Conservation (phyloP, 2,888 invertebrate genomes). For the Chromoteleia sp. region DNA sequence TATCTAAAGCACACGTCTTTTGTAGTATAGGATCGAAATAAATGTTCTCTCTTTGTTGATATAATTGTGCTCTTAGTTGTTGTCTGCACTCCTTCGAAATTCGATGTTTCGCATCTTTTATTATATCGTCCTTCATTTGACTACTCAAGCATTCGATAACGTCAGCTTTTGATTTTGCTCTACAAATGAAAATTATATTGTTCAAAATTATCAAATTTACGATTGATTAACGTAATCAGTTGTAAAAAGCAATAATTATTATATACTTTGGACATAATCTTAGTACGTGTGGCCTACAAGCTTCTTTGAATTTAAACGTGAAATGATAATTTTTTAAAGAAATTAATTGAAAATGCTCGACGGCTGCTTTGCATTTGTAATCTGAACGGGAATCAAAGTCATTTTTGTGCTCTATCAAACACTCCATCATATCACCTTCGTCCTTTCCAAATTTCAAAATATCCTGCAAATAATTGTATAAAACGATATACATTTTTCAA, state of each 20-base stretch:
- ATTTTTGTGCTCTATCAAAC: slow-evolving; percentile 96
- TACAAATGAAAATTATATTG: slow-evolving; percentile 77
- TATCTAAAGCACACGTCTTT: slow-evolving; percentile 92
- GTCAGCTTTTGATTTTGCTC: slow-evolving; percentile 91
- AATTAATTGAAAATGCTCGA: slow-evolving; percentile 98
- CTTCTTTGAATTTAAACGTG: slow-evolving; percentile 96
- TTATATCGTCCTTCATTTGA: slow-evolving; percentile 94
- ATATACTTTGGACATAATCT: slow-evolving; percentile 86
- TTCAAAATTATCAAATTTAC: too few relatives aligned
- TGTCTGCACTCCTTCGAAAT: slow-evolving; percentile 95
- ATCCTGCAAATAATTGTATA: slow-evolving; percentile 78
- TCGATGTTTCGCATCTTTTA: slow-evolving; percentile 89
- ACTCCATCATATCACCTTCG: slow-evolving; percentile 96
- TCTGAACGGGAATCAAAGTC: slow-evolving; percentile 92
- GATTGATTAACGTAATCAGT: too few relatives aligned
- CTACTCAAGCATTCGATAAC: slow-evolving; percentile 95
- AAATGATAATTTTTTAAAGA: slow-evolving; percentile 97
- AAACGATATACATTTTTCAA: background rate
- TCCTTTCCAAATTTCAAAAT: slow-evolving; percentile 90
- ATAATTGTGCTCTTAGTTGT: slow-evolving; percentile 95
- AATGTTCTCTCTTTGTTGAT: slow-evolving; percentile 96
- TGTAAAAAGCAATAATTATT: background rate
- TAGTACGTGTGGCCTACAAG: slow-evolving; percentile 93
- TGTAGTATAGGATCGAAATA: slow-evolving; percentile 94
- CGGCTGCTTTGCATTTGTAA: slow-evolving; percentile 94